Evolutionary conservation across 2,113 vertebrate species (phyloP), one percentile per base, ranked within the genome.

Genomic region (Hippoglossus stenolepis): DNA sequence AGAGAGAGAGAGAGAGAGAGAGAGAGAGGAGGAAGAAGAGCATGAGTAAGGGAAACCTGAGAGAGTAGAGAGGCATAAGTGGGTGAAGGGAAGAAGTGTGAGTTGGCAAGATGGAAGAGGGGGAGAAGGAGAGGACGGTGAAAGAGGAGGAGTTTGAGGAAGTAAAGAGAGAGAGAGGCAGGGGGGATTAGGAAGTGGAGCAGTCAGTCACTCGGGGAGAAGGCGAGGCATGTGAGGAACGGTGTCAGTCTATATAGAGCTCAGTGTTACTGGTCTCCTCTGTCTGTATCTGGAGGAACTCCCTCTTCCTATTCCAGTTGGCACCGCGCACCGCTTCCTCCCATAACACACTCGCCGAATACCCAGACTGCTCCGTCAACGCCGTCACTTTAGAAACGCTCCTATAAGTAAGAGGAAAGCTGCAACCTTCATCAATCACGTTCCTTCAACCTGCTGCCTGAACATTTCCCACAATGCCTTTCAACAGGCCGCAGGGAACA

Each of bases 241-340:
- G 83, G 86, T 92, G 91, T 89, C 63, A 67, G 89, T 87, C 91
- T 92, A 91, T 91, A 90, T 87, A 58, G 85, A 90, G 90, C 66
- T 73, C 79, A 31, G 86, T 81, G 85, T 89, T 90, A 87, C 92
- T 86, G 83, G 87, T 49, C 79, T 92, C 76, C 84, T 86, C 79
- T 45, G 73, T 84, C 84, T 91, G 84, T 90, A 90, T 87, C 60
- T 78, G 87, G 82, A 89, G 90, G 93, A 93, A 91, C 86, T 92
- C 81, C 81, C 88, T 92, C 90, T 94, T 94, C 91, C 93, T 92
- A 45, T 83, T 87, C 84, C 84, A 73, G 79, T 85, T 93, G 92
- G 89, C 93, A 93, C 83, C 70, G 17, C 9, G 73, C 71, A 12
- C 65, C 20, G 62, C 87, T 90, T 92, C 92, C 92, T 85, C 77